Evolutionary conservation across 2,797 vertebrate genomes (phyloP).

Genomic region (Gouania willdenowi): DNA sequence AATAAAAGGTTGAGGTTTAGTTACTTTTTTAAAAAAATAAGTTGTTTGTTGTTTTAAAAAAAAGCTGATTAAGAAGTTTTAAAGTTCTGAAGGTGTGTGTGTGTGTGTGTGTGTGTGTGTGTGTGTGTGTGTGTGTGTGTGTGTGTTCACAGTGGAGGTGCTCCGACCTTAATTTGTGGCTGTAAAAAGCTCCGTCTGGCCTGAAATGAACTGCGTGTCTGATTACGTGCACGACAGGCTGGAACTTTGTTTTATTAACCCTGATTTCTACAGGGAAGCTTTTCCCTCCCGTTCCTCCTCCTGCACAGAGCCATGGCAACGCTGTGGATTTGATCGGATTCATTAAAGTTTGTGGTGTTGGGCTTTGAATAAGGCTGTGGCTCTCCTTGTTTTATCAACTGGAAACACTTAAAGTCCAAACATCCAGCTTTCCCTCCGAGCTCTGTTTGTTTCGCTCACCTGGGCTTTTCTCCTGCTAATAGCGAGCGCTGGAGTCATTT

Average conservation of each 20-base stretch:
- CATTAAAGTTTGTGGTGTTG: neutral
- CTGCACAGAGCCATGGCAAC: too few relatives aligned
- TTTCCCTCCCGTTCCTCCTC: constrained; percentile 2
- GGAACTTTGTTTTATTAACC: constrained; percentile 53
- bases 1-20: too few relatives aligned
- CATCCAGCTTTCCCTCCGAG: neutral
- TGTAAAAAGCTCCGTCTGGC: constrained; percentile 13
- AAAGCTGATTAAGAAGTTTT: too few relatives aligned
- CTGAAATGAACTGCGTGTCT: constrained; percentile 31
- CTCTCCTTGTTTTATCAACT: neutral
- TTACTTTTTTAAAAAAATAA: too few relatives aligned
- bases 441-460: neutral
- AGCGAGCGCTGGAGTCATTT: neutral
- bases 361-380: neutral
- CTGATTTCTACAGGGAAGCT: constrained; percentile 45
- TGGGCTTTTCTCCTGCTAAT: neutral
- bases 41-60: too few relatives aligned
- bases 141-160: constrained; percentile 7
- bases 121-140: constrained; percentile 3
- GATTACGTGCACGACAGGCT: constrained; percentile 37
- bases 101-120: neutral
- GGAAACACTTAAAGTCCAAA: neutral
- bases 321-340: neutral
- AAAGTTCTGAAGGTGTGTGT: constrained; percentile 20
- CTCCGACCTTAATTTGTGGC: constrained; percentile 1